Evolutionary conservation across 2,113 vertebrate species (phyloP).

Genomic region (Nyctibius bracteatus): DNA sequence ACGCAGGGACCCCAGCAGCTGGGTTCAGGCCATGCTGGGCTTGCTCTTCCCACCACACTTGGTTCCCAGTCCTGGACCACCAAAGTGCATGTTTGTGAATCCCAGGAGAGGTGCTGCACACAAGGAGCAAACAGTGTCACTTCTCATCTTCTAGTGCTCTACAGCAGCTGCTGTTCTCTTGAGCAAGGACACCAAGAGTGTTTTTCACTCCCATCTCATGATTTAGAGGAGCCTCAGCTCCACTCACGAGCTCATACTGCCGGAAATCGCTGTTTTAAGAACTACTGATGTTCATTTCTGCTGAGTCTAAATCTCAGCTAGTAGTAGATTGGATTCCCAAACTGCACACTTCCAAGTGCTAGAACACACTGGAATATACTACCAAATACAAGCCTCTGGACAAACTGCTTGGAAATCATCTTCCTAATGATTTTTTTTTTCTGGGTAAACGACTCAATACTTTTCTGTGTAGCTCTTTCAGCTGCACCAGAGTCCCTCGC

Average conservation of each 20-base stretch:
- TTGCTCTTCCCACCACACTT: neutral
- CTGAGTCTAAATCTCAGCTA: neutral
- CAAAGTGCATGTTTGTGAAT: neutral
- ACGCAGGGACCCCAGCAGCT: neutral
- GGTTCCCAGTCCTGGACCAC: neutral
- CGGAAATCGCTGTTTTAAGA: neutral
- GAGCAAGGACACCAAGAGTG: neutral
- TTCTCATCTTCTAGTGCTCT: neutral
- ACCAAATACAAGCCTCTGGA: neutral
- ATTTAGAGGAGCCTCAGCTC: neutral
- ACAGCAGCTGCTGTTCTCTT: neutral
- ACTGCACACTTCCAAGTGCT: neutral
- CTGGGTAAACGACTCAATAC: neutral
- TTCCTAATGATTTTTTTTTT: neutral
- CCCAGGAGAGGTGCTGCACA: neutral
- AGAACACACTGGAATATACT: neutral
- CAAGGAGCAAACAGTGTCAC: neutral
- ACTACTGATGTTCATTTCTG: neutral
- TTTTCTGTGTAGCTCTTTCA: neutral
- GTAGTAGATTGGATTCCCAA: neutral
- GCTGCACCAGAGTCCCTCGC: neutral
- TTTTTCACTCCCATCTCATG: neutral
- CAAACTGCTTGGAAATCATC: neutral
- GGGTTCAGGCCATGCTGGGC: neutral
- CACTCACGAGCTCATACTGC: neutral